Percentiles rank a stretch among this genome's conserved stretches.
Conservation (phyloP, 2,888 invertebrate species). For the Junonia oenone region DNA sequence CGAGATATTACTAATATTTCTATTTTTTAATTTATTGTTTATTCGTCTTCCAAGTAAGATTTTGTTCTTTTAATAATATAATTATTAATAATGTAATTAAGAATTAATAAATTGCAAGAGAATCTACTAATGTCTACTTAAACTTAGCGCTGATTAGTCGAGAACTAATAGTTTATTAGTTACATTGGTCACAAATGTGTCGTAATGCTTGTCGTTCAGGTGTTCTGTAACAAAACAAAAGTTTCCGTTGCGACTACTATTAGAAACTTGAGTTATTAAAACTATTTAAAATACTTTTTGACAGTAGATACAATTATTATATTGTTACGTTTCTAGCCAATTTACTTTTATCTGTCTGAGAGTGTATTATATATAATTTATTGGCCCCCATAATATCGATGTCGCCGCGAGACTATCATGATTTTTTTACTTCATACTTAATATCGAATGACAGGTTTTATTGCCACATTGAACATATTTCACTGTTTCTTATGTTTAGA, state of each 20-base stretch:
- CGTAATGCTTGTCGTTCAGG: constrained; percentile 5
- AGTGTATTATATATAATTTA: constrained; percentile 14
- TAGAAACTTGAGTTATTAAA: neutral
- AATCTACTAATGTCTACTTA: constrained; percentile 70
- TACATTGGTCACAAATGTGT: constrained; percentile 32
- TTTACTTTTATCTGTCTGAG: constrained; percentile 2
- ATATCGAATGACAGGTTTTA: neutral
- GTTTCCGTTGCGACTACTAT: neutral
- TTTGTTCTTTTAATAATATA: constrained; percentile 51
- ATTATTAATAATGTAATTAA: constrained; percentile 57
- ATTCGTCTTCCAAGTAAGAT: constrained; percentile 72
- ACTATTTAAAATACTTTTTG: neutral
- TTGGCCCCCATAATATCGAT: constrained; percentile 27
- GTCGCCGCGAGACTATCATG: constrained; percentile 13
- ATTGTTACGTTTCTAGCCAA: neutral
- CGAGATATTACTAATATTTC: constrained; percentile 63
- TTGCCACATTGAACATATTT: neutral
- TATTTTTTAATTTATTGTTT: constrained; percentile 74
- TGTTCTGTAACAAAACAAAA: neutral
- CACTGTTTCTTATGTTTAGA: neutral
- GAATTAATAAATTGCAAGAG: constrained; percentile 67
- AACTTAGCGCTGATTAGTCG: constrained; percentile 57
- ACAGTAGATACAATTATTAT: neutral
- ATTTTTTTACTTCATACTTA: neutral
- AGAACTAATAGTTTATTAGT: constrained; percentile 46